Percentiles rank a stretch among this genome's conserved stretches.
phyloP scores from a whole-genome alignment of 2,113 vertebrate genomes.

The Dolichotis patagonum region DNA sequence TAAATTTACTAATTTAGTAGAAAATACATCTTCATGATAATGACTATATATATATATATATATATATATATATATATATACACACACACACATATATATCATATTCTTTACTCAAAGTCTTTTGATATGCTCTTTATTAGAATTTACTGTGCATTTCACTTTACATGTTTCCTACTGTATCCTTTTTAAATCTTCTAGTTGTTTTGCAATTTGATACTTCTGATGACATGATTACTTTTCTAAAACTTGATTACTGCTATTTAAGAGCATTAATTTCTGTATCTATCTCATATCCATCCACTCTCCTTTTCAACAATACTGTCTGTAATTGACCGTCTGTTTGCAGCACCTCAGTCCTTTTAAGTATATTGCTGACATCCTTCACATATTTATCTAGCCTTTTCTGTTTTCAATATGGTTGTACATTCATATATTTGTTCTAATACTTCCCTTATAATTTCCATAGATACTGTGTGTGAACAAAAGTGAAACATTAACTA shows the following conservation, averaged over 20 bases:
- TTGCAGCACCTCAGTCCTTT: background rate
- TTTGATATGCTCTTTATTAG: background rate
- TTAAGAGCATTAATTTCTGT: background rate
- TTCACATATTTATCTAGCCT: background rate
- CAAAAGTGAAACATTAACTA: background rate
- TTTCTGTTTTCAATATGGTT: background rate
- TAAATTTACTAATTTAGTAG: background rate
- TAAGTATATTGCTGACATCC: background rate
- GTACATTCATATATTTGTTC: background rate
- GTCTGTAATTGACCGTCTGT: background rate
- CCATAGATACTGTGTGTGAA: background rate
- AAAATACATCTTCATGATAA: background rate
- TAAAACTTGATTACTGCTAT: background rate
- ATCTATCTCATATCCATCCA: background rate
- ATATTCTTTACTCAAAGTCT: background rate
- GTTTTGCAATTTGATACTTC: background rate
- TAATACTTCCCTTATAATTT: background rate
- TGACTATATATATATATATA: background rate
- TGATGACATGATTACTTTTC: background rate
- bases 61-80: background rate
- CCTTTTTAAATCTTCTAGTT: background rate
- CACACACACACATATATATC: too few species aligned
- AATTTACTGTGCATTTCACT: background rate
- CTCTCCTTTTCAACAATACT: background rate
- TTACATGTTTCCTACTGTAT: background rate